These are phyloP conservation scores for Lampris megalopsis DNA, from an alignment of 2,113 vertebrate species.

Conservation along the genomic window DNA sequence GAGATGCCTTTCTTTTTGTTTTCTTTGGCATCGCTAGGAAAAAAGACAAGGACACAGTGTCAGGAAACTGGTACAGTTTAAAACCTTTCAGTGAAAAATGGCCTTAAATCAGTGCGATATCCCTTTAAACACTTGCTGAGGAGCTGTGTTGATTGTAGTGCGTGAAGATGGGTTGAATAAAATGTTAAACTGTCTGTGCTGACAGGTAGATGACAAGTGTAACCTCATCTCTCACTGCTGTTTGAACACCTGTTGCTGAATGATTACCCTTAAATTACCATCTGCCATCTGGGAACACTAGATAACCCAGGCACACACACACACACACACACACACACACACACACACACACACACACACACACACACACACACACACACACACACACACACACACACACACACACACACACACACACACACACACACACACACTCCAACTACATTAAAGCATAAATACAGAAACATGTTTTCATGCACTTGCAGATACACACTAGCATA, in stretches of 20 bases:
- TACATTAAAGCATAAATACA: neutral
- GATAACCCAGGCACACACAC: conserved; percentile 43
- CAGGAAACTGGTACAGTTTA: neutral
- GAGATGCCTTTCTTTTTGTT: conserved; percentile 85
- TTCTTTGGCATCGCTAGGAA: conserved; percentile 87
- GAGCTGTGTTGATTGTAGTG: conserved; percentile 38
- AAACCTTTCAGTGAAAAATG: conserved; percentile 11
- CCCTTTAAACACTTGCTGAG: conserved; percentile 9
- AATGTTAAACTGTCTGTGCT: conserved; percentile 43
- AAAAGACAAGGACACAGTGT: conserved; percentile 39
- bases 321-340: neutral
- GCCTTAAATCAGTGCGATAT: conserved; percentile 8
- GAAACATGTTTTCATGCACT: neutral
- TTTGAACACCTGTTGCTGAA: conserved; percentile 75
- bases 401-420: conserved; percentile 5
- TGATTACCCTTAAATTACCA: conserved; percentile 67
- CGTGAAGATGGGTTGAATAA: conserved; percentile 24
- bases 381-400: conserved; percentile 7
- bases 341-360: conserved; percentile 8
- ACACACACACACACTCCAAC: conserved; percentile 7
- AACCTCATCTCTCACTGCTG: conserved; percentile 52
- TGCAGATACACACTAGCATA: neutral
- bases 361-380: conserved; percentile 17
- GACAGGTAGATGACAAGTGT: conserved; percentile 37
- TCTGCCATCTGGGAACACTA: conserved; percentile 58